Evolutionary conservation across 1,140 invertebrate species (phyloP).

Genomic region (Atta colombica): DNA sequence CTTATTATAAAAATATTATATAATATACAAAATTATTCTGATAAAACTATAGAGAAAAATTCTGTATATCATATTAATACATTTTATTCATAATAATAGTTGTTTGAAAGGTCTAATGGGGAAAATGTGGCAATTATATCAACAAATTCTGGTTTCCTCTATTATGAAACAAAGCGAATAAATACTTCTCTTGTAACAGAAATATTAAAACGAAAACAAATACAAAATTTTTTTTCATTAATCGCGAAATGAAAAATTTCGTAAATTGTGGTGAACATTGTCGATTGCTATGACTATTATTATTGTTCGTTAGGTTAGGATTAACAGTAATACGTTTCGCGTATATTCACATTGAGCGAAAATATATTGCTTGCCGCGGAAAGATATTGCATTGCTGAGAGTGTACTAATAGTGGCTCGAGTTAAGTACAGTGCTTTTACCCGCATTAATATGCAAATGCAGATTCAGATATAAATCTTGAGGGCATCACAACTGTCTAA

Average conservation of each 20-base stretch:
- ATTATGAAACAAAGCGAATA: neutral
- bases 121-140: too few relatives aligned
- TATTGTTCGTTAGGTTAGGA: neutral
- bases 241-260: neutral
- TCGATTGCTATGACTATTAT: neutral
- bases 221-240: neutral
- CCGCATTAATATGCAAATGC: constrained; percentile 59
- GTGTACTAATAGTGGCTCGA: constrained; percentile 54
- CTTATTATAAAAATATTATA: too few relatives aligned
- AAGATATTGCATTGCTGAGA: constrained; percentile 59
- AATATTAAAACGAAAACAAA: neutral
- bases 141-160: too few relatives aligned
- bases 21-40: too few relatives aligned
- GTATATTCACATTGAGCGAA: constrained; percentile 36
- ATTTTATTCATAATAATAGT: too few relatives aligned
- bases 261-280: neutral
- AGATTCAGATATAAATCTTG: constrained; percentile 54
- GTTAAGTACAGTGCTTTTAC: constrained; percentile 58
- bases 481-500: constrained; percentile 56
- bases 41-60: too few relatives aligned
- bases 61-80: too few relatives aligned
- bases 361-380: constrained; percentile 26
- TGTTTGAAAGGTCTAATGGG: too few relatives aligned
- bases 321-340: constrained; percentile 12
- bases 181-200: neutral